Base-by-base conservation (phyloP, 1,140 invertebrate species). In the Phthorimaea operculella region DNA sequence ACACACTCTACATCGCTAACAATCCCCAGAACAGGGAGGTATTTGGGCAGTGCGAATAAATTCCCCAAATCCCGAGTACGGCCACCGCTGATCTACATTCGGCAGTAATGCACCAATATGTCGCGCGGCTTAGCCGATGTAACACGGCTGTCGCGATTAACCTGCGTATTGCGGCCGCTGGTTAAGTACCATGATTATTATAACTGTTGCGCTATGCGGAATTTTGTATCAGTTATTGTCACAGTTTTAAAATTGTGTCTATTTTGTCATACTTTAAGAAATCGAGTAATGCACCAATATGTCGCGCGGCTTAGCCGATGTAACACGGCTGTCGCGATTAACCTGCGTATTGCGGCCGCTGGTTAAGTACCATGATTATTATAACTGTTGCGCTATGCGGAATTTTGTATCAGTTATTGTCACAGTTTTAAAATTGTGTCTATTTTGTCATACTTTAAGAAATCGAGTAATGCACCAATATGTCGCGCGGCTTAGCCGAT, bases 41-140 rank as follows among this genome's bases (percentile, higher is more conserved):
- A 51, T 28, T 56, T 16, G 64, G 66, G 63, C 57, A 56, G 58
- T 51, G 51, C 56, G 60, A 70, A 79, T 79, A 77, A 77, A 79
- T 77, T 77, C 70, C 60, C 52, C 70, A 79, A 79, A 77, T 79
- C 76, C 72, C 67, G 56, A 58, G 60, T 64, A 66, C 65, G 64
- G 54, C 68, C 64, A 55, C 57, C 63, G 59, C 61, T 70, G 73
- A 74, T 76, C 68, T 77, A 76, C 70, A 72, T 64, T 60, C 59
- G 60, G 56, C 51, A 55, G 59, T 74, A 74, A 76, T 73, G 70
- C 68, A 71, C 74, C 71, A 62, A 73, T 73, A 68, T 72, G 74
- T 75, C 62, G 68, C 59, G 56, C 28, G 55, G 70, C 64, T 76
- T 74, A 71, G 56, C 54, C 51, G 60, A 63, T 45, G 21, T 68